Percentiles rank a stretch among this genome's conserved stretches.
phyloP scores from a whole-genome alignment of 1,140 invertebrate genomes.

The Diachasma alloeum region DNA sequence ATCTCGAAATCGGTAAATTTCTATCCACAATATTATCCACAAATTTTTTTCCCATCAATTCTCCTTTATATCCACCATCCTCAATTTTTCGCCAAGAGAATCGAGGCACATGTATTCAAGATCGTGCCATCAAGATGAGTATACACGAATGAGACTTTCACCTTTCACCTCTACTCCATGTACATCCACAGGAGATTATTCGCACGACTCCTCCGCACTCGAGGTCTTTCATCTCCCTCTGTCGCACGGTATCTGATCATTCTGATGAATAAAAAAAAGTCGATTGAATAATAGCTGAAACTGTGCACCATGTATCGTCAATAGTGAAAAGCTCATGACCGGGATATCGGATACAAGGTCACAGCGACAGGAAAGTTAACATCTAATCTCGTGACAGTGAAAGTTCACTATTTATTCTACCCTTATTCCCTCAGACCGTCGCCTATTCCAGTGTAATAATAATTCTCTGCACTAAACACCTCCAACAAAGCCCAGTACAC shows the following conservation, averaged over 20 bases:
- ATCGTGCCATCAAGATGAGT: slow-evolving; percentile 27
- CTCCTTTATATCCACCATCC: neutral
- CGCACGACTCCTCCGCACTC: slow-evolving; percentile 52
- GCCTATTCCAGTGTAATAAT: too few species aligned
- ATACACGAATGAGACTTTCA: slow-evolving; percentile 53
- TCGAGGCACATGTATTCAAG: slow-evolving; percentile 33
- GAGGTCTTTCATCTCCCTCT: slow-evolving; percentile 17
- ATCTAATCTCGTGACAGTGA: neutral
- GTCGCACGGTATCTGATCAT: neutral
- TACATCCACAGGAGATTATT: slow-evolving; percentile 22
- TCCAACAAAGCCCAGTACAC: neutral
- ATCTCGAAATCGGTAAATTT: neutral
- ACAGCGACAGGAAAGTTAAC: slow-evolving; percentile 16
- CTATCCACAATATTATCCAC: neutral
- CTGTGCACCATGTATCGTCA: neutral
- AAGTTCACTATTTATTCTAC: neutral
- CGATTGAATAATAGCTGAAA: slow-evolving; percentile 26
- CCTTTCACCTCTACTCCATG: slow-evolving; percentile 58
- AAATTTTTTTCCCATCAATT: neutral
- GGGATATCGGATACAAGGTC: slow-evolving; percentile 26
- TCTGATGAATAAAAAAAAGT: neutral
- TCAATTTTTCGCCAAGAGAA: neutral
- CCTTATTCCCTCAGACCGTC: neutral
- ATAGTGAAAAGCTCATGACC: slow-evolving; percentile 15
- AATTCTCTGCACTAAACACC: neutral